Evolutionary conservation across 2,888 invertebrate species (phyloP).

Genomic region (Parelbella ahira): DNA sequence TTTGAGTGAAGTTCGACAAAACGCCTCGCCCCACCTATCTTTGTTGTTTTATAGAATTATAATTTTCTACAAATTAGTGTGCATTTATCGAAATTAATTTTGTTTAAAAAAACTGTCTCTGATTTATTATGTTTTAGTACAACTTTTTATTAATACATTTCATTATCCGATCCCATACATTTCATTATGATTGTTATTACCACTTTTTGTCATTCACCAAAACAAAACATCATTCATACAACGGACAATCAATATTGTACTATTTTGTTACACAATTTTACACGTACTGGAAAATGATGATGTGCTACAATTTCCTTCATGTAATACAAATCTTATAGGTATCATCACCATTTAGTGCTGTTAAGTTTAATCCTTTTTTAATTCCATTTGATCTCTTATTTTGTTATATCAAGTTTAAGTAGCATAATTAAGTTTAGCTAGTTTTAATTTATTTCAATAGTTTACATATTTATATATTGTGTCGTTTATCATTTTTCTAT

Average conservation of each 20-base stretch:
- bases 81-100: conserved; percentile 19
- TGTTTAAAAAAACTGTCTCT: conserved; percentile 3
- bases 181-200: too few relatives aligned
- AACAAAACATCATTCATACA: too few relatives aligned
- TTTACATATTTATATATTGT: conserved; percentile 31
- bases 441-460: conserved; percentile 66
- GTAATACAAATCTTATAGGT: conserved; percentile 28
- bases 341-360: too few relatives aligned
- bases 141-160: too few relatives aligned
- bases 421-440: conserved; percentile 47
- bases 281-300: too few relatives aligned
- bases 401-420: conserved; percentile 66
- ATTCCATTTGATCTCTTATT: conserved; percentile 75
- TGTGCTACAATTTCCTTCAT: too few relatives aligned
- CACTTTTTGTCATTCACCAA: too few relatives aligned
- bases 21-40: conserved; percentile 45
- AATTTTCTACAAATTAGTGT: conserved; percentile 34
- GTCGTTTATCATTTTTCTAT: conserved; percentile 45
- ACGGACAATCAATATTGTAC: too few relatives aligned
- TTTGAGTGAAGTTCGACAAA: conserved; percentile 80
- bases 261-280: too few relatives aligned
- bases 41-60: conserved; percentile 27
- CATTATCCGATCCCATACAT: too few relatives aligned
- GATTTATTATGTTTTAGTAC: too few relatives aligned
- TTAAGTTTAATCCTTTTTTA: conserved; percentile 69